Conservation (phyloP, 2,113 vertebrate genomes). For the Scatophagus argus region DNA sequence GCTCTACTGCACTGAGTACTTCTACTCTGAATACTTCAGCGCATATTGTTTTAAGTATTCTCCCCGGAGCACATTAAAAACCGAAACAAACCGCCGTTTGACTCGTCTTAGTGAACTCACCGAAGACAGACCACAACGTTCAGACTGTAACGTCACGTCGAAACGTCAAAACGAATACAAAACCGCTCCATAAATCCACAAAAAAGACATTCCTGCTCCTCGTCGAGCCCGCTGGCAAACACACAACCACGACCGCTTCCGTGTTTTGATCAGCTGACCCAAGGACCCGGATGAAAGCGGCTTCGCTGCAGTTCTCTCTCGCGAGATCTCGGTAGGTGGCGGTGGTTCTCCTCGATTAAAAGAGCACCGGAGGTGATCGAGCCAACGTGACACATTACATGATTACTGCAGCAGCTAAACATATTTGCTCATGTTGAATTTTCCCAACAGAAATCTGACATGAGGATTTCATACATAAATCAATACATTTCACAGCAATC, state of each 20-base stretch:
- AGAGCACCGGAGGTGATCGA: not conserved
- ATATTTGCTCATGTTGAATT: too few species aligned
- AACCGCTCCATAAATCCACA: not conserved
- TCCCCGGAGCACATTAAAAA: not conserved
- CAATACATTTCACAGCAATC: too few species aligned
- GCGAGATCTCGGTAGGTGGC: not conserved
- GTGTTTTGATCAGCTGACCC: conserved; percentile 69
- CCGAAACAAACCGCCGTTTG: rapidly evolving
- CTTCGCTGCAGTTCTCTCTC: rapidly evolving
- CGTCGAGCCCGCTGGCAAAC: not conserved
- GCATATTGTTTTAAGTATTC: too few species aligned
- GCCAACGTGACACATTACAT: too few species aligned
- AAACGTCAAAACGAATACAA: not conserved
- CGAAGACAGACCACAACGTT: not conserved
- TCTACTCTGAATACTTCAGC: too few species aligned
- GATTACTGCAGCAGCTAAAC: too few species aligned
- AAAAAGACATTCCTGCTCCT: too few species aligned
- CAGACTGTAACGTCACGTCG: not conserved
- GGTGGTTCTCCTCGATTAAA: not conserved
- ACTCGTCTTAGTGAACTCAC: not conserved
- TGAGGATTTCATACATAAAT: too few species aligned
- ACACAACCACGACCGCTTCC: conserved; percentile 40
- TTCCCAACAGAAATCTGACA: too few species aligned
- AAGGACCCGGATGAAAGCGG: not conserved
- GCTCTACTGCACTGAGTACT: too few species aligned